Evolutionary conservation across 1,140 invertebrate genomes (phyloP).

Genomic region (Eriocheir sinensis): DNA sequence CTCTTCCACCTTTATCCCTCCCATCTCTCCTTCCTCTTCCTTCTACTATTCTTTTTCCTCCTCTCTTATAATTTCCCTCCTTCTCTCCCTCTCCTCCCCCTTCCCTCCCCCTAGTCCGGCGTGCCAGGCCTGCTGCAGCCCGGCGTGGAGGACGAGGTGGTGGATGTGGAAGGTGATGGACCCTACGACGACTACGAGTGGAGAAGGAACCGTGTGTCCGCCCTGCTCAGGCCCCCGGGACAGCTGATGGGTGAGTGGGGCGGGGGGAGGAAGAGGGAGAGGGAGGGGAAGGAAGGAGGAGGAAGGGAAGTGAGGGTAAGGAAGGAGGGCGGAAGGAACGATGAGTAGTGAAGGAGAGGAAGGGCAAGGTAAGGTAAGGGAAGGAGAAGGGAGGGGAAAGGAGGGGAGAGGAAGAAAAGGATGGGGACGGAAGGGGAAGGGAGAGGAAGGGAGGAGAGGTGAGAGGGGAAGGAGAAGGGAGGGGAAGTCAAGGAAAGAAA

Average conservation of each 20-base stretch:
- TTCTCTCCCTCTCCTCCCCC: not conserved
- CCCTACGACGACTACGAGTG: constrained; percentile 78
- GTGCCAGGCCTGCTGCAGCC: constrained; percentile 51
- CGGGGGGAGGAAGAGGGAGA: not conserved
- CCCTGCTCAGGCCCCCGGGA: constrained; percentile 63
- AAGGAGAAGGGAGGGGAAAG: too few relatives aligned
- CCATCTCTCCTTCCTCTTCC: not conserved
- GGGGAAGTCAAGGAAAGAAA: not conserved
- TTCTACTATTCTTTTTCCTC: not conserved
- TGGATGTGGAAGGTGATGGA: constrained; percentile 78
- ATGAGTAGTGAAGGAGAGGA: too few relatives aligned
- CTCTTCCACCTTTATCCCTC: not conserved
- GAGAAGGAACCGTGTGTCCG: constrained; percentile 64
- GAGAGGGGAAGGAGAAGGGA: not conserved
- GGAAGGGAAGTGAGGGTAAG: too few relatives aligned
- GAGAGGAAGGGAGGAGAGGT: too few relatives aligned
- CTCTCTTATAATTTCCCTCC: not conserved
- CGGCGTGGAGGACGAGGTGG: constrained; percentile 76
- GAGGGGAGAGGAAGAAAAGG: too few relatives aligned
- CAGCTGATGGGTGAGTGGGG: constrained; percentile 52
- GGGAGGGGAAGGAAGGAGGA: not conserved
- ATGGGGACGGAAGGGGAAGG: too few relatives aligned
- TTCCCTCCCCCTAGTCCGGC: constrained; percentile 60
- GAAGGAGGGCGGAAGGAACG: not conserved
- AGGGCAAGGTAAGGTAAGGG: too few relatives aligned